phyloP scores from a whole-genome alignment of 2,888 invertebrate genomes.

The Neria commutata region DNA sequence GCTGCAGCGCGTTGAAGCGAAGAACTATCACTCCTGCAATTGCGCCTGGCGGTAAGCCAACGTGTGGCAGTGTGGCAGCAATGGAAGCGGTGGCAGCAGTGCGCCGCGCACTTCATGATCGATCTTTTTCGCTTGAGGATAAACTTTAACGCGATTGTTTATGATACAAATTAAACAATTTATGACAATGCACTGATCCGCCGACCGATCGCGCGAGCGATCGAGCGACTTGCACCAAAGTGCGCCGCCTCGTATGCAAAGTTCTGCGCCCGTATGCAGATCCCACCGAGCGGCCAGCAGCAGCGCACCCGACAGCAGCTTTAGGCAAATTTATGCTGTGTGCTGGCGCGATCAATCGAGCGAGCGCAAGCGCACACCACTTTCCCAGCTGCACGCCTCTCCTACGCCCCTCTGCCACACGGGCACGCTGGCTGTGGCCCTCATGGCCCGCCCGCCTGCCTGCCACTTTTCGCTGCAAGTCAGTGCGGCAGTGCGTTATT shows the following conservation, averaged over 20 bases:
- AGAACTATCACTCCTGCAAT: neutral
- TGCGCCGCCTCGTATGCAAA: conserved; percentile 22
- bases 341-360: conserved; percentile 30
- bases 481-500: conserved; percentile 35
- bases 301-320: conserved; percentile 32
- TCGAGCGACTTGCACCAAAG: neutral
- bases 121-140: conserved; percentile 59
- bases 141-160: conserved; percentile 62
- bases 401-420: conserved; percentile 10
- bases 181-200: conserved; percentile 56
- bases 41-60: conserved; percentile 18
- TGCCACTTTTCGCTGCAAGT: neutral
- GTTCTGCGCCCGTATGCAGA: neutral
- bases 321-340: conserved; percentile 37
- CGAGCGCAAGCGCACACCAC: neutral
- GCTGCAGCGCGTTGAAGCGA: conserved; percentile 26
- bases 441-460: too few relatives aligned
- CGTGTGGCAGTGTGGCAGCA: too few relatives aligned
- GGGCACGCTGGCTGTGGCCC: too few relatives aligned
- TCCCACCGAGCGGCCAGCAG: conserved; percentile 4
- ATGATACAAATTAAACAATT: conserved; percentile 64
- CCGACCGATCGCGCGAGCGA: conserved; percentile 5
- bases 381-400: neutral
- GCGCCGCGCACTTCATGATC: conserved; percentile 45
- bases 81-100: conserved; percentile 21